Base-by-base conservation (phyloP, 2,113 vertebrate genomes). In the Calonectris borealis region DNA sequence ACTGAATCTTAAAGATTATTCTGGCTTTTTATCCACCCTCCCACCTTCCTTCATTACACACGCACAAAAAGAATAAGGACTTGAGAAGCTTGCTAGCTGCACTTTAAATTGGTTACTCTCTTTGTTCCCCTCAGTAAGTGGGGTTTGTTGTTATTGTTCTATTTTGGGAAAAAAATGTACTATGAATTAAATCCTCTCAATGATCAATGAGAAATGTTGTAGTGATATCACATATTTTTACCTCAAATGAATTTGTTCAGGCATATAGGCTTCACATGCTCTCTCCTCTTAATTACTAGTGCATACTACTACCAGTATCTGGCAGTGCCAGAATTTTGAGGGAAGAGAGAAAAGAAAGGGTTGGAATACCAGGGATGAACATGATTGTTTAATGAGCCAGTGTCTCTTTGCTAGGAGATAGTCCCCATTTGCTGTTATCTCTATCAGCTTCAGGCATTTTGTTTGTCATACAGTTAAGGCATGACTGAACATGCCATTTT, bases 401-500 rank as follows among this genome's bases (percentile, higher is more conserved):
- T n/a, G n/a, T 38, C 69, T 57, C 76, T 89, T 17, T 64, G 58
- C 70, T 62, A 55, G 86, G 72, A 81, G 77, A 71, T 38, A 96
- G 83, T 76, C 70, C 71, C 84, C 88, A 76, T 76, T 83, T 72
- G 83, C 75, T 93, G 83, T 89, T 88, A 94, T 73, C 94, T 86
- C 92, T 83, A 42, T 61, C 6, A 0, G 83, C 94, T 90, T 69
- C 88, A 86, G 92, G 91, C 94, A 85, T 96, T 96, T 93, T 83
- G 79, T 82, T 90, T 95, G 82, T 90, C 80, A 87, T 64, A 66
- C 64, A 95, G 88, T 78, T 83, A 87, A 81, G 48, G 70, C 91
- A 96, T 90, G 95, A 95, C 76, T 90, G 88, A 95, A 91, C 94
- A 93, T 34, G 85, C 54, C 61, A 68, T 51, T 90, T 44, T 77